Evolutionary conservation across 2,113 vertebrate genomes (phyloP).

Genomic region (Rattus rattus): DNA sequence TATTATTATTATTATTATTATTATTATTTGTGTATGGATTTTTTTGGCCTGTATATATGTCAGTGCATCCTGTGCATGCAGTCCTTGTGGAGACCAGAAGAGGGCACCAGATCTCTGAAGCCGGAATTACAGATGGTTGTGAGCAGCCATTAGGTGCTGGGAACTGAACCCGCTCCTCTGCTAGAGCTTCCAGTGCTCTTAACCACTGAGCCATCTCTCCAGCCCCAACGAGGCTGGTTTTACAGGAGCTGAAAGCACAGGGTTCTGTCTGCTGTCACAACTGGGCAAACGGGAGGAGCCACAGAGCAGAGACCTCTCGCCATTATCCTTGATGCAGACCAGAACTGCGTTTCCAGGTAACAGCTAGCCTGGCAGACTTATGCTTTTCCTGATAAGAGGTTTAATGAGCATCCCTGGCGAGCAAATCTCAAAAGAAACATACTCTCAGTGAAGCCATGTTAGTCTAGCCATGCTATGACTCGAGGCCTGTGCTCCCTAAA

Average conservation of each 20-base stretch:
- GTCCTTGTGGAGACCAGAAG: not conserved
- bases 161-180: not conserved
- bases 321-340: not conserved
- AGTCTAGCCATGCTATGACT: not conserved
- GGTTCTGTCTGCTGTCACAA: not conserved
- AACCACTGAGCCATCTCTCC: not conserved
- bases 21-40: not conserved
- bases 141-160: not conserved
- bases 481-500: not conserved
- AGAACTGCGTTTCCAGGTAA: not conserved
- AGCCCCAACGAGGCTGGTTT: not conserved
- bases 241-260: not conserved
- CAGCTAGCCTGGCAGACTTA: not conserved
- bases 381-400: not conserved
- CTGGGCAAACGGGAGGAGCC: not conserved
- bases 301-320: not conserved
- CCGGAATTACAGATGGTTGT: not conserved
- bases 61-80: not conserved
- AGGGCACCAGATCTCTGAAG: not conserved
- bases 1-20: not conserved
- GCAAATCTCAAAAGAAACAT: not conserved
- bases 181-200: not conserved
- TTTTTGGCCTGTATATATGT: not conserved
- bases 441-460: not conserved
- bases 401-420: not conserved